These are phyloP conservation scores for Neodiprion pinetum DNA, from an alignment of 1,140 invertebrate species.

Conservation along the genomic window DNA sequence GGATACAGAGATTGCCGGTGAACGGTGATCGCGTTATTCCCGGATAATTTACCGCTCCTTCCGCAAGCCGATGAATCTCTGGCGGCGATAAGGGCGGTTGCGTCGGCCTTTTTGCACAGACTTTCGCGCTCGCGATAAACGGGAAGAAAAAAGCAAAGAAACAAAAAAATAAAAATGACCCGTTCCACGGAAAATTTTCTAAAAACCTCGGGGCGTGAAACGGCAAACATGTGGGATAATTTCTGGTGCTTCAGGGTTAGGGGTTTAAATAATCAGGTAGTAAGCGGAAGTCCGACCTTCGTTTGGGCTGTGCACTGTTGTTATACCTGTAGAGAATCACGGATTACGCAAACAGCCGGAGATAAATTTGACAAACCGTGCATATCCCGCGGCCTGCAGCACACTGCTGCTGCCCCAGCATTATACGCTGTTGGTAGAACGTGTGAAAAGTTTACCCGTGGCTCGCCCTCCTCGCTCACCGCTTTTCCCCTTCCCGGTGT, in stretches of 20 bases:
- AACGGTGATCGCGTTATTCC: conserved; percentile 47
- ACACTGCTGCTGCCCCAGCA: background rate
- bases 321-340: background rate
- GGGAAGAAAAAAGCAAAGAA: too few species aligned
- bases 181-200: too few species aligned
- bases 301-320: too few species aligned
- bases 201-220: too few species aligned
- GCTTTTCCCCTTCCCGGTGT: background rate
- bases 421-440: background rate
- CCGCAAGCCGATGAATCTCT: conserved; percentile 1
- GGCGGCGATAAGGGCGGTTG: too few species aligned
- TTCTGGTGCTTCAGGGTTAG: too few species aligned
- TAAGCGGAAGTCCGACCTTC: too few species aligned
- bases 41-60: conserved; percentile 49
- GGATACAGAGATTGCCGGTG: conserved; percentile 16
- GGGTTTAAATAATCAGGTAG: too few species aligned
- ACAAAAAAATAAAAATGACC: too few species aligned
- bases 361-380: background rate
- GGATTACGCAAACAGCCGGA: background rate
- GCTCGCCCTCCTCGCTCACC: background rate
- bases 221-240: too few species aligned
- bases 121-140: too few species aligned
- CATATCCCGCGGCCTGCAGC: background rate
- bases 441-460: background rate
- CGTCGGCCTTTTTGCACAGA: too few species aligned